Percentiles rank a stretch among this genome's conserved stretches.
Evolutionary conservation across 1,140 invertebrate species (phyloP).

Genomic region (Drosophila azteca): DNA sequence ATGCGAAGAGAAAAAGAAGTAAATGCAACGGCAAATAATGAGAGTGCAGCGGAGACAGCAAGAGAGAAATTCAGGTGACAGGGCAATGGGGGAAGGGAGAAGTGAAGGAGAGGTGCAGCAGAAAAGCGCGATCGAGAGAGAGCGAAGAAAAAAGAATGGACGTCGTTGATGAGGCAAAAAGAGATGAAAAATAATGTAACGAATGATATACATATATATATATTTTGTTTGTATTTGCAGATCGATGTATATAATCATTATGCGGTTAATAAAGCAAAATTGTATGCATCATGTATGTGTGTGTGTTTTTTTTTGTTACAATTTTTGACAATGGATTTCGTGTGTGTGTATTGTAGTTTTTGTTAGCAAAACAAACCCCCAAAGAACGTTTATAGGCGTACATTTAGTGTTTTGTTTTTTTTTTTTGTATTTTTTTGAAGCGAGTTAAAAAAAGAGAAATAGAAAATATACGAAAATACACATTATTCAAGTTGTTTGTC

Average conservation of each 20-base stretch:
- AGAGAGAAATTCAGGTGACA: constrained; percentile 14
- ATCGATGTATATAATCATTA: constrained; percentile 30
- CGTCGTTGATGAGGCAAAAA: constrained; percentile 30
- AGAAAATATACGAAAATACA: constrained; percentile 80
- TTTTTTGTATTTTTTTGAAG: constrained; percentile 39
- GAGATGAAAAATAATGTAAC: constrained; percentile 17
- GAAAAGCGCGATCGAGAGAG: constrained; percentile 19
- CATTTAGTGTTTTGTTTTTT: constrained; percentile 59
- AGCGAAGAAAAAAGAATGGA: constrained; percentile 30
- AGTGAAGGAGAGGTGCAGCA: constrained; percentile 22
- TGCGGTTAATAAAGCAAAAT: constrained; percentile 60
- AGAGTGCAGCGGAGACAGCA: constrained; percentile 33
- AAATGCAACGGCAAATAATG: constrained; percentile 39
- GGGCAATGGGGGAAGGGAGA: constrained; percentile 2
- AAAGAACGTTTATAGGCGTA: constrained; percentile 74
- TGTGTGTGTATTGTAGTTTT: constrained; percentile 26
- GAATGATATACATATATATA: not conserved
- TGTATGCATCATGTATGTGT: constrained; percentile 37
- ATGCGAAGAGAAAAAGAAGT: constrained; percentile 27
- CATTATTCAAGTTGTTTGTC: constrained; percentile 76
- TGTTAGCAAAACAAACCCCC: constrained; percentile 80
- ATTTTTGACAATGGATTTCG: constrained; percentile 57
- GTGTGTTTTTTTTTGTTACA: constrained; percentile 31
- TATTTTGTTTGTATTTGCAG: constrained; percentile 33
- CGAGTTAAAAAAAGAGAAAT: constrained; percentile 81